Evolutionary conservation across 2,888 invertebrate genomes (phyloP), one percentile per base, ranked within the genome.

Genomic region (Stenotaenia linearis): DNA sequence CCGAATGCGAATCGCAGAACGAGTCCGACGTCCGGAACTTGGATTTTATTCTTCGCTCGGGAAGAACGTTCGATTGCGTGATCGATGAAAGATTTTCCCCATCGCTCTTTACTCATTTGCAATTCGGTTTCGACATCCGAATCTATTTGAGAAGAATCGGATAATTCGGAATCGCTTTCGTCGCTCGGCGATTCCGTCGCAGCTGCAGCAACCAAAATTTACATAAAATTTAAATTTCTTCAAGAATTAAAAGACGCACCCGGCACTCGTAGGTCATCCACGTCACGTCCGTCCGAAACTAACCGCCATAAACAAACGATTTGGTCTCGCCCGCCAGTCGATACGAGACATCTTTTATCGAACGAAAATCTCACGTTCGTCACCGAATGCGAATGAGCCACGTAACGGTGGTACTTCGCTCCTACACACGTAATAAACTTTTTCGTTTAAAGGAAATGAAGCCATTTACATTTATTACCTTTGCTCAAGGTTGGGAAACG

Each of bases 311-410:
- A 86, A 81, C 87, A 87, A 3, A 88, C 83, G 35, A 87, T 85
- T 81, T 87, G 87, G 81, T 87, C 87, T 85, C 87, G 35, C 3
- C 87, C 87, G 18, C 87, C 87, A 28, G 85, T 86, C 3, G 86
- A 84, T 69, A 87, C 84, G 15, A 88, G 84, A 25, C 84, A 82
- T 7, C 82, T 83, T 78, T 84, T 85, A 83, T 87, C 87, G 75
- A 83, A 81, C 12, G 86, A 85, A 83, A 87, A 87, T 15, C 87
- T 82, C 0, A 86, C 86, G 82, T 87, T 87, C 61, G 87, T 87
- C 80, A 87, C 87, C 82, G 87, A 87, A 74, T 86, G 86, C 18
- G 87, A 87, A 83, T 88, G 88, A 32, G 87, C 87, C 3, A 85
- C 84, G 82, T 87, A 87, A 82, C 86, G 86, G 78, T 86, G 83